Base-by-base conservation (phyloP, 1,140 invertebrate genomes). In the Hyles vespertilio region DNA sequence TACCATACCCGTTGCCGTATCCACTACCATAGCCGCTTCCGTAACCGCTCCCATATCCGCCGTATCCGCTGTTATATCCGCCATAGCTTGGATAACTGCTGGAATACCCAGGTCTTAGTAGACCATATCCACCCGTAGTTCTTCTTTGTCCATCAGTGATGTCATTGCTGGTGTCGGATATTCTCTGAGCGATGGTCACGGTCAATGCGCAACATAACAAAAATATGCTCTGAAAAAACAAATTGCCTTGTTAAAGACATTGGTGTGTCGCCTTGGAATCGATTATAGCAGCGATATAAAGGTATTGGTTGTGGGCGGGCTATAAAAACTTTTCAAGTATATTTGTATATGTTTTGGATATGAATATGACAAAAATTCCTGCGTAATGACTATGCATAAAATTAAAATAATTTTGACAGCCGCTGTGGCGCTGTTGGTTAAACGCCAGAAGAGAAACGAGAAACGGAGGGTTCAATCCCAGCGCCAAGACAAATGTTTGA, bases 91-190 rank as follows among this genome's bases (percentile, higher is more conserved):
- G 58, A 56, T 74, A 77, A 4, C 72, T 66, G 32, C 63, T 45
- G 2, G 33, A 61, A 43, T 77, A 82, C 3, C 80, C 79, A 3
- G 83, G 83, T 58, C 68, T 73, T 36, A 86, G 57, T 9, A 84
- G 58, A 1, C 81, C 84, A 48, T 87, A 87, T 4, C 83, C 78
- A 12, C 81, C 72, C 4, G 63, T 59, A 47, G 55, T 72, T 5
- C 78, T 61, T 32, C 70, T 68, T 9, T 70, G 63, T 5, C 63
- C 58, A 11, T 67, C 67, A 32, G 51, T 55, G n/a, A 65, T 33
- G 51, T 73, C 74, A 64, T 60, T 67, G 32, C 49, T 70, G 34
- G 67, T 59, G 7, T 72, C 72, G 32, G 63, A 51, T 3, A 69
- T 34, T 34, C 69, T 60, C 48, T 75, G 67, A 12, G 65, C 65